phyloP scores from a whole-genome alignment of 2,888 invertebrate species.

The Bhutanitis thaidina region DNA sequence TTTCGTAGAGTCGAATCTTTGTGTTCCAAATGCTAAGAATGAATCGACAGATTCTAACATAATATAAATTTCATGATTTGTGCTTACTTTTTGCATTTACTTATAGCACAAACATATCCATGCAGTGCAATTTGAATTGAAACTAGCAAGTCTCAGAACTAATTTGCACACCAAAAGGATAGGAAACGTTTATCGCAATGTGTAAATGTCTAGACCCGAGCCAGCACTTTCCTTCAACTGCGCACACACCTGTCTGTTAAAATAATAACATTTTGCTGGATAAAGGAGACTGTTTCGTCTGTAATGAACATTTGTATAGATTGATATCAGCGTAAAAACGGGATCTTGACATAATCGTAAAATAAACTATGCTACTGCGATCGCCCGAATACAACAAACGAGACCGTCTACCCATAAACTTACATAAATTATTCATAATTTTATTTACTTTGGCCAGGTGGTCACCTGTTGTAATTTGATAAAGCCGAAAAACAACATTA shows the following conservation, averaged over 20 bases:
- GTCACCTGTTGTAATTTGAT: conserved; percentile 54
- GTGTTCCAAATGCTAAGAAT: background rate
- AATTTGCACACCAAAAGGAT: conserved; percentile 12
- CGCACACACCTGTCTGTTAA: conserved; percentile 22
- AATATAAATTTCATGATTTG: background rate
- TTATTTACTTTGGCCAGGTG: conserved; percentile 49
- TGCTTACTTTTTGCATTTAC: no score
- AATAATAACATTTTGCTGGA: conserved; percentile 28
- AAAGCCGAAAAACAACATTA: conserved; percentile 49
- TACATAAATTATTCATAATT: conserved; percentile 38
- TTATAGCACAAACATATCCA: background rate
- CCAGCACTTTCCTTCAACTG: conserved; percentile 9
- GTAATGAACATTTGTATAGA: background rate
- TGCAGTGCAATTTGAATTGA: conserved; percentile 1
- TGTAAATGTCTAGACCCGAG: conserved; percentile 10
- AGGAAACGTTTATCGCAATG: background rate
- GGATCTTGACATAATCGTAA: conserved; percentile 28
- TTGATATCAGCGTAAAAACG: conserved; percentile 28
- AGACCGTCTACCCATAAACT: conserved; percentile 35
- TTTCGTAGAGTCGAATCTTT: background rate
- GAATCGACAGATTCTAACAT: background rate
- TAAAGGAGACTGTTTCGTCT: background rate
- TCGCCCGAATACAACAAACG: conserved; percentile 20
- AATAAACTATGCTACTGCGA: conserved; percentile 3
- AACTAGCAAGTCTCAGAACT: background rate